Evolutionary conservation across 2,797 vertebrate species (phyloP), one percentile per base, ranked within the genome.

Genomic region (Hydrophis major): DNA sequence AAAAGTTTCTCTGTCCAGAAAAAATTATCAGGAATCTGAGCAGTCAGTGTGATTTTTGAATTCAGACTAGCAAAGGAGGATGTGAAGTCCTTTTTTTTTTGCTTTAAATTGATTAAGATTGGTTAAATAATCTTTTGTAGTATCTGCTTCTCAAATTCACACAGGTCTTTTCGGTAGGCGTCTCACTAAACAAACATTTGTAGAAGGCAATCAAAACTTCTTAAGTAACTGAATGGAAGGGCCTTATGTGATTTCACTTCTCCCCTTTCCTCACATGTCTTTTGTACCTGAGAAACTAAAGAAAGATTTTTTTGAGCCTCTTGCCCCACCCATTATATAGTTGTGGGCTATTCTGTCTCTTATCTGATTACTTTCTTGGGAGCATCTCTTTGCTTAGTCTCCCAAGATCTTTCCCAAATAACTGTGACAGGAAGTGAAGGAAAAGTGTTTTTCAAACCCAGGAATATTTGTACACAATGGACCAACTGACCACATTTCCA

Each of bases 111-210:
- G 69, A 74, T 37, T 74, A 37, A 74, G 69, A 37, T 42, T 91
- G 56, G 93, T 69, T 57, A 89, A 95, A 87, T 50, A 87, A 27
- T 10, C 28, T 92, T 37, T 95, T 47, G 91, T 90, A 89, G 56
- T 6, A 93, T 89, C 60, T 50, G 25, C 2, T 20, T 0, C 78
- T 94, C 93, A 94, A 90, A 86, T 89, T 93, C 86, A 91, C 53
- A 89, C 16, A 18, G 0, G 3, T 93, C 59, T 93, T 94, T 27
- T 69, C 20, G 86, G 57, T 25, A 91, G 8, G 88, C 37, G 47
- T 89, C 69, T 89, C 18, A 11, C 94, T 87, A 92, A 74, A 28
- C 88, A 96, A 96, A 92, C 86, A 94, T 95, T 94, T 90, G 7
- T 91, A 91, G 55, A 88, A 93, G n/a, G 18, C 11, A 92, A 18